These are phyloP conservation scores for Holcopasites calliopsidis DNA, from an alignment of 1,140 invertebrate genomes.

Conservation along the genomic window DNA sequence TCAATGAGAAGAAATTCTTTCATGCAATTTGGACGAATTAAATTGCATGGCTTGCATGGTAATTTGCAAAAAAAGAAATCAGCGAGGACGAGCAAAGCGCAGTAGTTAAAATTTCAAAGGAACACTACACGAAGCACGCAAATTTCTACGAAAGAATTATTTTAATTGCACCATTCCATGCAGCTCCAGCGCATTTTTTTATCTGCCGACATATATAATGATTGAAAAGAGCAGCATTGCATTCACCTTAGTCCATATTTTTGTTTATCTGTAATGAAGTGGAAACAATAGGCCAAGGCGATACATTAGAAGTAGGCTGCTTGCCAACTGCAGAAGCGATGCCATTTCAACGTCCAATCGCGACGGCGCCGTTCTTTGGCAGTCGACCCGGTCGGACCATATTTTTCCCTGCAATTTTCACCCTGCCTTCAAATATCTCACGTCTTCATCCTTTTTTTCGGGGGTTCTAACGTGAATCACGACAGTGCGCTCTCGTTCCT, in stretches of 20 bases:
- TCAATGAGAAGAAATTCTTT: too few species aligned
- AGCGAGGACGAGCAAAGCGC: too few species aligned
- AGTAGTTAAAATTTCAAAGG: too few species aligned
- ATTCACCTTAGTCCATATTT: not conserved
- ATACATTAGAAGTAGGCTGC: slow-evolving; percentile 34
- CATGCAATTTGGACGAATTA: too few species aligned
- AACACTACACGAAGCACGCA: too few species aligned
- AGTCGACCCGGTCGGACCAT: not conserved
- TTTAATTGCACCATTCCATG: not conserved
- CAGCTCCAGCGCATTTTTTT: not conserved
- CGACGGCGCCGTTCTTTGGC: slow-evolving; percentile 19
- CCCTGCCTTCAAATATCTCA: not conserved
- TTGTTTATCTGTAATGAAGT: slow-evolving; percentile 32
- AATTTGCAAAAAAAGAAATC: too few species aligned
- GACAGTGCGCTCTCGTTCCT: not conserved
- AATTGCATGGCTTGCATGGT: too few species aligned
- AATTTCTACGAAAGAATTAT: too few species aligned
- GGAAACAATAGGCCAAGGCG: slow-evolving; percentile 18
- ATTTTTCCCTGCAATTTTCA: slow-evolving; percentile 14
- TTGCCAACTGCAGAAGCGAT: slow-evolving; percentile 31
- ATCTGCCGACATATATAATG: too few species aligned
- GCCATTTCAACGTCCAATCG: slow-evolving; percentile 1
- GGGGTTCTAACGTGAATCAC: not conserved
- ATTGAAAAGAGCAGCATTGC: not conserved
- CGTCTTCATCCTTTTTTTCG: not conserved